A percentile compares a stretch with the other conserved stretches of the same genome.
These are phyloP conservation scores for Stenotaenia linearis DNA, from an alignment of 2,888 invertebrate genomes.

Conservation along the genomic window DNA sequence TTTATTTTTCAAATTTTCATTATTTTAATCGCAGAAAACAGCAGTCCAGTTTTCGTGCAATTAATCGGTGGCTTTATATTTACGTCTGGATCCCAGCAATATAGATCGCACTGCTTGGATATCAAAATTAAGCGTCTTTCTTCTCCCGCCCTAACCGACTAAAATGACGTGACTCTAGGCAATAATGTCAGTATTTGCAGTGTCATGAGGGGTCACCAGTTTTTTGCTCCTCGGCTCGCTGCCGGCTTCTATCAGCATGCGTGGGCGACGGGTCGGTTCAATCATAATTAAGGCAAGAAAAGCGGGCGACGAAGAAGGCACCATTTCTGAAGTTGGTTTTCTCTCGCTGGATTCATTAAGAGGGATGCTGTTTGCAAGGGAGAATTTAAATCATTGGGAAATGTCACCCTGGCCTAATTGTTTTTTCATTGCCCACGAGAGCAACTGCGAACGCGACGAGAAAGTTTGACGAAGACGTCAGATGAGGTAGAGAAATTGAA, in stretches of 20 bases:
- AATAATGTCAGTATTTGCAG: background rate
- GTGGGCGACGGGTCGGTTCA: conserved; percentile 12
- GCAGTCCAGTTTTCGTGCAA: too few relatives aligned
- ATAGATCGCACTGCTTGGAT: too few relatives aligned
- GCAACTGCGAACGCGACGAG: background rate
- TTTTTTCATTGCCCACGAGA: conserved; percentile 19
- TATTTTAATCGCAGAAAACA: too few relatives aligned
- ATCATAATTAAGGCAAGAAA: conserved; percentile 24
- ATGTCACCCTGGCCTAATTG: conserved; percentile 26
- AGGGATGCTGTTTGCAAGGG: conserved; percentile 7
- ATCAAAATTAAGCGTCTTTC: background rate
- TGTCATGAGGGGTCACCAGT: background rate
- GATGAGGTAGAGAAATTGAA: background rate
- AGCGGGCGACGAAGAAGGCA: background rate
- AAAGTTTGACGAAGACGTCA: background rate
- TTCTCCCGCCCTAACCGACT: background rate
- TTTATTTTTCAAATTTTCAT: too few relatives aligned
- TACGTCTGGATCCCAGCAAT: too few relatives aligned
- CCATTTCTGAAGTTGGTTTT: background rate
- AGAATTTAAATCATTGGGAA: conserved; percentile 15
- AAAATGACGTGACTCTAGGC: background rate
- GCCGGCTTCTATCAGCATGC: background rate
- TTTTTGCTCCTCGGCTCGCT: background rate
- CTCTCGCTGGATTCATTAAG: conserved; percentile 21
- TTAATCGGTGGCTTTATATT: too few relatives aligned